Conservation (phyloP, 2,797 vertebrate genomes). For the Garrulus glandarius region DNA sequence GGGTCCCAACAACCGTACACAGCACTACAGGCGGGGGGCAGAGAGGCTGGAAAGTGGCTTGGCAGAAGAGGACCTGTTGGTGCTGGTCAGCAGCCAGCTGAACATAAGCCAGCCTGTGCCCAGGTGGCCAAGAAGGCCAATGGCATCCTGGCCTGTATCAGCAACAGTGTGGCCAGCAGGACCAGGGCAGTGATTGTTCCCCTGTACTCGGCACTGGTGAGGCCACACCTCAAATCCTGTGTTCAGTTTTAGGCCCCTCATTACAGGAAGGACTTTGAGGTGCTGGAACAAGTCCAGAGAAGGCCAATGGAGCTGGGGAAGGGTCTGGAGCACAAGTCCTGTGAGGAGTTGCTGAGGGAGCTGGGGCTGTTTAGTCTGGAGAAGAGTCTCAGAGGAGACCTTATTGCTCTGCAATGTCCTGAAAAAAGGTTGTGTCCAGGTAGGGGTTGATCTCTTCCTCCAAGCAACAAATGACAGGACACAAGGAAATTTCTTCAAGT, state of each 20-base stretch:
- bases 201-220: background rate
- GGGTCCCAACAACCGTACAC: background rate
- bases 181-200: rapidly evolving
- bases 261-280: background rate
- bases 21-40: rapidly evolving
- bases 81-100: background rate
- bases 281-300: background rate
- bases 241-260: background rate
- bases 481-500: background rate
- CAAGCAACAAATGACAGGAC: background rate
- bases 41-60: background rate
- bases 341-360: background rate
- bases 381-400: background rate
- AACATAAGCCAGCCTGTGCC: background rate
- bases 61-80: background rate
- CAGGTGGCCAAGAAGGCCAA: background rate
- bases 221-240: background rate
- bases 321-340: background rate
- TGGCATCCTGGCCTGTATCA: background rate
- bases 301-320: rapidly evolving
- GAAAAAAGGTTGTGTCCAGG: background rate
- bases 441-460: background rate
- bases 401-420: background rate
- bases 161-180: background rate
- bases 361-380: background rate